Evolutionary conservation across 2,888 invertebrate genomes (phyloP).

Genomic region (Campoletis raptor): DNA sequence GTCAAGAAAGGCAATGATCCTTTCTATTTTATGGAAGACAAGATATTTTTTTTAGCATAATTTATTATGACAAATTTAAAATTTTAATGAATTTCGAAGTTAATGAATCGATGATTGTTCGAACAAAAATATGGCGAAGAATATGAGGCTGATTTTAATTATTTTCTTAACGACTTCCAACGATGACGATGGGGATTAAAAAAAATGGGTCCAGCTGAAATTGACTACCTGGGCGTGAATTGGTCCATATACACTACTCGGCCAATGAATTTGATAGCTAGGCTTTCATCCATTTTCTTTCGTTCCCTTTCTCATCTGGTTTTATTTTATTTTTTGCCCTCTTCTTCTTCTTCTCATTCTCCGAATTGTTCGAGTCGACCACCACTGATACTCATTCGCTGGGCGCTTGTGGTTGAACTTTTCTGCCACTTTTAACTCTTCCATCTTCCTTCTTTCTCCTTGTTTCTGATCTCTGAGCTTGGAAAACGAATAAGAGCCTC

Average conservation of each 20-base stretch:
- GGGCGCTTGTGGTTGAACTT: constrained; percentile 51
- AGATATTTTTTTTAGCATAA: background rate
- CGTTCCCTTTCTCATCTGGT: constrained; percentile 18
- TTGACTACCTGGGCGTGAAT: constrained; percentile 24
- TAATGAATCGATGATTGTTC: no score
- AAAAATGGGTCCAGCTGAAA: background rate
- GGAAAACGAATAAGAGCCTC: constrained; percentile 58
- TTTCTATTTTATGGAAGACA: background rate
- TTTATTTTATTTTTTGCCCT: constrained; percentile 21
- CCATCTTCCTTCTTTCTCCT: constrained; percentile 3
- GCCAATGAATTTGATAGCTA: constrained; percentile 46
- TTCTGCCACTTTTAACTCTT: constrained; percentile 51
- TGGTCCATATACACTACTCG: constrained; percentile 30
- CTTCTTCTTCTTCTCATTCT: constrained; percentile 35
- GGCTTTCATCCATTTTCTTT: constrained; percentile 27
- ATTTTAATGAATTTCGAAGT: no score
- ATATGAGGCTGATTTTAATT: background rate
- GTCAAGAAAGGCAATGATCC: background rate
- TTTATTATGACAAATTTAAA: background rate
- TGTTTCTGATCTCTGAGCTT: constrained; percentile 51
- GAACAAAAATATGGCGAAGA: background rate
- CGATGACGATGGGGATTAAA: background rate
- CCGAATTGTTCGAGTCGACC: constrained; percentile 45
- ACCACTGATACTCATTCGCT: constrained; percentile 49
- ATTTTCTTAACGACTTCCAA: background rate